These are phyloP conservation scores for Hofmannophila pseudospretella DNA, from an alignment of 2,888 invertebrate species.

Conservation along the genomic window DNA sequence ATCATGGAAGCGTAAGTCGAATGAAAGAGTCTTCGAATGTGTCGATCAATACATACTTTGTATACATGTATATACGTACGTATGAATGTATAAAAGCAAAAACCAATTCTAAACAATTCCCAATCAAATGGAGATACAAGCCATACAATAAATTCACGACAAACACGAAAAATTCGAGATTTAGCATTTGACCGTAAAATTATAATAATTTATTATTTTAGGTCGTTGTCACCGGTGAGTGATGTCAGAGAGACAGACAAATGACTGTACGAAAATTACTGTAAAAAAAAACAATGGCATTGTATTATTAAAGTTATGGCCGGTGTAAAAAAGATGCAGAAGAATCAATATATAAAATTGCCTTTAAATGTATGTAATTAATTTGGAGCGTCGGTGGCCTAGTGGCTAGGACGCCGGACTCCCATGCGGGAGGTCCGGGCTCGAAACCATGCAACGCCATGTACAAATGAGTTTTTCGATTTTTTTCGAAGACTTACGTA, in stretches of 20 bases:
- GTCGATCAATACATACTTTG: no score
- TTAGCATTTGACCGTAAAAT: conserved; percentile 36
- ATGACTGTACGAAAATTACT: conserved; percentile 47
- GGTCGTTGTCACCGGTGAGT: conserved; percentile 63
- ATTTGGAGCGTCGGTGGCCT: no score
- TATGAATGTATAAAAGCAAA: no score
- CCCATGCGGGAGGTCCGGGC: no score
- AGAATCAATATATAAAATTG: conserved; percentile 31
- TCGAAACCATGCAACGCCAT: no score
- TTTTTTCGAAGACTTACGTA: no score
- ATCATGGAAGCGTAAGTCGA: background rate
- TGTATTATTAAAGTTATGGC: conserved; percentile 45
- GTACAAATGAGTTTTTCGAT: no score
- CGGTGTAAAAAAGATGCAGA: conserved; percentile 39
- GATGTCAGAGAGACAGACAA: conserved; percentile 61
- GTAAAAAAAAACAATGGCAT: conserved; percentile 50
- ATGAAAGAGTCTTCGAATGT: no score
- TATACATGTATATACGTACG: no score
- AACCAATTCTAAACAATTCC: no score
- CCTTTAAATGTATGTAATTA: conserved; percentile 27
- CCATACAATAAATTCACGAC: conserved; percentile 5
- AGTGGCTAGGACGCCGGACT: no score
- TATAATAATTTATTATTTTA: conserved; percentile 61
- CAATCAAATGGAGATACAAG: background rate
- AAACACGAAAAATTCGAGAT: conserved; percentile 24